These are phyloP conservation scores for Apeira syringaria DNA, from an alignment of 2,888 invertebrate genomes.

Conservation along the genomic window DNA sequence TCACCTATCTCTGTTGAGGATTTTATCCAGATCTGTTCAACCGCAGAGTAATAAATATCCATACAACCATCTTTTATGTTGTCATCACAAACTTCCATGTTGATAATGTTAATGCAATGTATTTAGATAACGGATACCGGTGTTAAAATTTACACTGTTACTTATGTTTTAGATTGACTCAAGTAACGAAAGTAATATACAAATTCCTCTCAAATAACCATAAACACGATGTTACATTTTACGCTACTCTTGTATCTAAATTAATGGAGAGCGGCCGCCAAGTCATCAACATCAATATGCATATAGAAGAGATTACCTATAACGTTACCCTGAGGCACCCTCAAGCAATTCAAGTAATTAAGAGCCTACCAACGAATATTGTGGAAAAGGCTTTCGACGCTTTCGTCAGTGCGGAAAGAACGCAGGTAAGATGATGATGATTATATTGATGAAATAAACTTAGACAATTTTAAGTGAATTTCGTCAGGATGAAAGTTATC, in stretches of 20 bases:
- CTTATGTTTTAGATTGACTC: constrained; percentile 55
- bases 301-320: constrained; percentile 68
- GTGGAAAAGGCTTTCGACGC: constrained; percentile 66
- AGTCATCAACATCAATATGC: constrained; percentile 62
- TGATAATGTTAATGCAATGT: no score
- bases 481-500: no score
- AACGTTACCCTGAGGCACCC: constrained; percentile 65
- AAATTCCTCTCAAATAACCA: constrained; percentile 57
- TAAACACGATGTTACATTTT: constrained; percentile 63
- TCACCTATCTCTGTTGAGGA: no score
- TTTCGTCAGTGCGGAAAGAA: constrained; percentile 67
- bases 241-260: constrained; percentile 67
- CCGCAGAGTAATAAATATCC: no score
- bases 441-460: no score
- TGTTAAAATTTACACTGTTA: no score
- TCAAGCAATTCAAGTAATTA: constrained; percentile 54
- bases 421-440: constrained; percentile 67
- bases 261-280: constrained; percentile 61
- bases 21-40: no score
- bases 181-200: constrained; percentile 53
- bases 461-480: no score
- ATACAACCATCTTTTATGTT: no score
- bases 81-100: no score
- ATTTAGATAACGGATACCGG: no score
- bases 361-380: constrained; percentile 49